Percentiles rank a stretch among this genome's conserved stretches.
Evolutionary conservation across 1,140 invertebrate genomes (phyloP).

Genomic region (Phortica variegata): DNA sequence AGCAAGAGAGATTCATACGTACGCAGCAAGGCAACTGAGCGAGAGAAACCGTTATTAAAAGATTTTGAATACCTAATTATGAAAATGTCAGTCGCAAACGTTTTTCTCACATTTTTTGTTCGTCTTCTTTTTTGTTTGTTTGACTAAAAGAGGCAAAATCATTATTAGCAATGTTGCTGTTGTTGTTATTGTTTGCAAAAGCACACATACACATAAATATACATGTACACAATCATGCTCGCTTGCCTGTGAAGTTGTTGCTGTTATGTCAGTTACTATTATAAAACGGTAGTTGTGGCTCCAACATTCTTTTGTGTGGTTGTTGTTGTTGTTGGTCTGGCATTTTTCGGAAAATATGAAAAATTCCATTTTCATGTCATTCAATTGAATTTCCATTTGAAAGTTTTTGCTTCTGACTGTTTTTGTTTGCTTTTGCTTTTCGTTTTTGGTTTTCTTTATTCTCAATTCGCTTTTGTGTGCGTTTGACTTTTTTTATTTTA

Average conservation of each 20-base stretch:
- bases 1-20: not conserved
- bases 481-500: too few species aligned
- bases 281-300: conserved; percentile 5
- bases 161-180: conserved; percentile 1
- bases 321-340: conserved; percentile 11
- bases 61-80: conserved; percentile 58
- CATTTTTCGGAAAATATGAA: conserved; percentile 45
- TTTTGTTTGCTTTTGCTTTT: conserved; percentile 20
- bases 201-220: conserved; percentile 7
- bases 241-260: not conserved
- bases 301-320: not conserved
- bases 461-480: not conserved
- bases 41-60: conserved; percentile 56
- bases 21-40: conserved; percentile 17
- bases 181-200: conserved; percentile 14
- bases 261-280: not conserved
- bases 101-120: conserved; percentile 34
- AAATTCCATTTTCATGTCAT: conserved; percentile 54
- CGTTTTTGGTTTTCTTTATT: not conserved
- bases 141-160: not conserved
- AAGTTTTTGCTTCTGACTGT: conserved; percentile 33
- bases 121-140: too few species aligned
- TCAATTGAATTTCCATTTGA: conserved; percentile 54
- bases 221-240: not conserved
- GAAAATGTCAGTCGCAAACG: conserved; percentile 56